phyloP scores from a whole-genome alignment of 2,797 vertebrate genomes.

The Acipenser ruthenus region DNA sequence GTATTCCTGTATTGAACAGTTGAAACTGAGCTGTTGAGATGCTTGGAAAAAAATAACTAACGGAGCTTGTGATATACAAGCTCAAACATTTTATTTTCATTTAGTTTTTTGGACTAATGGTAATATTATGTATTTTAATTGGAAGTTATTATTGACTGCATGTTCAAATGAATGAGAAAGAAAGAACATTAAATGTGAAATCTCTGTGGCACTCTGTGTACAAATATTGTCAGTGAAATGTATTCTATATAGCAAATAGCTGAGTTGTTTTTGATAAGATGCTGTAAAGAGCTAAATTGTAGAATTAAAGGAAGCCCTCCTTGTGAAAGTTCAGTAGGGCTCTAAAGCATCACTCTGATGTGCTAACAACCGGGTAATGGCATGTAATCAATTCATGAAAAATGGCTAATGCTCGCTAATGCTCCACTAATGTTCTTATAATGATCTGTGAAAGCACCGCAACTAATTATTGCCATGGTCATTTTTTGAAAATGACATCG shows the following conservation, averaged over 20 bases:
- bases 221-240: background rate
- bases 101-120: no score
- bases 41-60: no score
- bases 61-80: no score
- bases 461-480: slow-evolving; percentile 58
- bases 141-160: no score
- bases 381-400: slow-evolving; percentile 66
- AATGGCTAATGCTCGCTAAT: slow-evolving; percentile 62
- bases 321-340: background rate
- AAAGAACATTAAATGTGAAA: background rate
- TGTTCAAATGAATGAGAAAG: no score
- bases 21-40: no score
- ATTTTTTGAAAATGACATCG: slow-evolving; percentile 29
- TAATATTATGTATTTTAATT: no score
- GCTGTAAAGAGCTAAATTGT: background rate
- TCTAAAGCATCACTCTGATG: slow-evolving; percentile 28
- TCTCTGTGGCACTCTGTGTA: background rate
- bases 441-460: slow-evolving; percentile 58
- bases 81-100: no score
- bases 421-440: slow-evolving; percentile 61
- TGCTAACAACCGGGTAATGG: slow-evolving; percentile 51
- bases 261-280: background rate
- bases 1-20: no score
- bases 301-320: background rate
- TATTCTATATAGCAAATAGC: background rate